Base-by-base conservation (phyloP, 2,888 invertebrate genomes). In the Mimachlamys varia region DNA sequence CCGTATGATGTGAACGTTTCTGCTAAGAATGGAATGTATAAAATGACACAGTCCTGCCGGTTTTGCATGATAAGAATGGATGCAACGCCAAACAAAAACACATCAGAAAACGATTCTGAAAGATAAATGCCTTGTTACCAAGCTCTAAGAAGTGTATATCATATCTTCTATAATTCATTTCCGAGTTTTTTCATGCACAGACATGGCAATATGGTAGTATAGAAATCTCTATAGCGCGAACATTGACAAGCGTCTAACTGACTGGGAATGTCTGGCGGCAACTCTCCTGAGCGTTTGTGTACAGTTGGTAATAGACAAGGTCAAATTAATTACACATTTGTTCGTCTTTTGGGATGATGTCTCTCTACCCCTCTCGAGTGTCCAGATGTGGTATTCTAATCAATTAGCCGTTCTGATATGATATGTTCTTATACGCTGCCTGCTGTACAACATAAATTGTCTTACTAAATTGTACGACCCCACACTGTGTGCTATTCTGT, bases 231-330 rank as follows among this genome's bases (percentile, higher is more conserved):
- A 27, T 33, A 4, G 12, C 33, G 22, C 19, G 10, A 58, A 4
- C n/a, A 58, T 58, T 58, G 76, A 76, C 76, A 76, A 76, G 76
- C 76, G 76, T 76, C 76, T 27, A 22, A 76, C 76, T 33, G 33
- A 76, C 27, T 22, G 7, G 76, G 76, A 76, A 76, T 76, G 76
- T 76, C 76, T 76, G 33, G 33, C 22, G 33, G 33, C 17, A 13
- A 33, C 33, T 76, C 76, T 76, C 76, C 12, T 76, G 7, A 33
- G 33, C 76, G 76, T 27, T 76, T 76, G 33, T 27, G 7, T 76
- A 76, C 27, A 15, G 12, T 76, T 33, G 13, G 76, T 76, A 22
- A 76, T 33, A 76, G 76, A 76, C 33, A 27, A n/a, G 76, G 76
- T 33, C 76, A 76, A 76, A 33, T 19, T 33, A 27, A 76, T 76